Percentiles rank a stretch among this genome's conserved stretches.
phyloP scores from a whole-genome alignment of 2,888 invertebrate species.

The Eremobia ochroleuca region DNA sequence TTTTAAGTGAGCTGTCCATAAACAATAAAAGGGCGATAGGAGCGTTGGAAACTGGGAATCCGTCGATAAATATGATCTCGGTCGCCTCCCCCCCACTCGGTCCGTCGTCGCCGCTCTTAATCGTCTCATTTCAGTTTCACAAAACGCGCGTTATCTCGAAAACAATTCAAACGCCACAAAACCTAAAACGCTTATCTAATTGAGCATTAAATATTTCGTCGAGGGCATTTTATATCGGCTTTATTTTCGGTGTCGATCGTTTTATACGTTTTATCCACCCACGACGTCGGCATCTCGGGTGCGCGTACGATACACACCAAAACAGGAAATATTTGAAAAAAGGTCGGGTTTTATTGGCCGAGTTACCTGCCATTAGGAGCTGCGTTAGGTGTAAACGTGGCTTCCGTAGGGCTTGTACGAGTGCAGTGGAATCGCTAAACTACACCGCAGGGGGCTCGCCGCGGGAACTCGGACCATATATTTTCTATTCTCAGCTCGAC shows the following conservation, averaged over 20 bases:
- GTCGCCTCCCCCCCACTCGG: constrained; percentile 43
- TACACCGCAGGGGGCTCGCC: constrained; percentile 84
- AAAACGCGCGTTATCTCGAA: constrained; percentile 84
- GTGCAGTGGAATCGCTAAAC: constrained; percentile 81
- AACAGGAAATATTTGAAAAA: constrained; percentile 90
- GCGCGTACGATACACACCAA: constrained; percentile 85
- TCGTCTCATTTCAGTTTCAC: constrained; percentile 82
- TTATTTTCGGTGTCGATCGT: constrained; percentile 87
- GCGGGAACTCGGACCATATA: constrained; percentile 86
- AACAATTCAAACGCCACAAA: constrained; percentile 89
- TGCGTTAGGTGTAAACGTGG: constrained; percentile 89
- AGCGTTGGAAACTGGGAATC: constrained; percentile 69
- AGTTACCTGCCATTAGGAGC: constrained; percentile 90
- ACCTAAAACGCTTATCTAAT: constrained; percentile 90
- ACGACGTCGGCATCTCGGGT: constrained; percentile 87
- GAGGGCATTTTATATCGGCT: constrained; percentile 89
- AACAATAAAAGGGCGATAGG: constrained; percentile 80
- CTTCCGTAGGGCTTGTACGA: constrained; percentile 85
- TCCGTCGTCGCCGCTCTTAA: constrained; percentile 68
- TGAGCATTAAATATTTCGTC: constrained; percentile 91
- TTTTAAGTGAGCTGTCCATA: constrained; percentile 84
- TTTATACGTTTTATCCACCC: constrained; percentile 90
- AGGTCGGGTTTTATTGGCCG: constrained; percentile 88
- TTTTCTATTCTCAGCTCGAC: constrained; percentile 88
- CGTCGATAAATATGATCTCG: constrained; percentile 76